phyloP scores from a whole-genome alignment of 2,113 vertebrate species.

The Callionymus lyra region DNA sequence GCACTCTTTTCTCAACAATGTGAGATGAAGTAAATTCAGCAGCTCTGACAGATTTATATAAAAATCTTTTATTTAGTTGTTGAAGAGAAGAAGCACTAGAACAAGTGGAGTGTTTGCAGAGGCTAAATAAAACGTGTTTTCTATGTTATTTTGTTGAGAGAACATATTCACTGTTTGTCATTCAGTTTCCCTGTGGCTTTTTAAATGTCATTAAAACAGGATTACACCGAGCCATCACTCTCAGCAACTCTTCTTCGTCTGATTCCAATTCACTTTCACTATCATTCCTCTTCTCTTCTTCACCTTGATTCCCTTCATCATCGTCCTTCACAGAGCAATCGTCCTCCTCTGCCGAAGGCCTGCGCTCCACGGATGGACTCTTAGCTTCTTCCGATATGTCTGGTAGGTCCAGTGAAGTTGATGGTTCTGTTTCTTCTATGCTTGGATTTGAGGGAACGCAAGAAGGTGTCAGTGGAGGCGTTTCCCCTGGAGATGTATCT shows the following conservation, averaged over 20 bases:
- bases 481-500: conserved; percentile 18
- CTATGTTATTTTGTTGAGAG: no score
- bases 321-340: background rate
- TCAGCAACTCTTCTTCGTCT: conserved; percentile 51
- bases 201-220: conserved; percentile 42
- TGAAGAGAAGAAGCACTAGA: no score
- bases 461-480: conserved; percentile 16
- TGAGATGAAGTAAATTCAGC: no score
- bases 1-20: no score
- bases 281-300: conserved; percentile 33
- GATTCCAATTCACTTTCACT: conserved; percentile 32
- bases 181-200: conserved; percentile 22
- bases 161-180: no score
- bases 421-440: conserved; percentile 9
- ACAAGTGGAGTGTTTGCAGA: no score
- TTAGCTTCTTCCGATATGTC: conserved; percentile 12
- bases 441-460: background rate
- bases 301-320: conserved; percentile 24
- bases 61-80: no score
- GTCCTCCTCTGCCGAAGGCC: conserved; percentile 8
- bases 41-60: no score
- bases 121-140: no score
- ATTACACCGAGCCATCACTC: conserved; percentile 39
- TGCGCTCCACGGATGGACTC: conserved; percentile 7
- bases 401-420: conserved; percentile 30